These are phyloP conservation scores for Nemopilema nomurai DNA, from an alignment of 30 jellyfish, hydroid and myxozoan species.

Conservation along the genomic window DNA sequence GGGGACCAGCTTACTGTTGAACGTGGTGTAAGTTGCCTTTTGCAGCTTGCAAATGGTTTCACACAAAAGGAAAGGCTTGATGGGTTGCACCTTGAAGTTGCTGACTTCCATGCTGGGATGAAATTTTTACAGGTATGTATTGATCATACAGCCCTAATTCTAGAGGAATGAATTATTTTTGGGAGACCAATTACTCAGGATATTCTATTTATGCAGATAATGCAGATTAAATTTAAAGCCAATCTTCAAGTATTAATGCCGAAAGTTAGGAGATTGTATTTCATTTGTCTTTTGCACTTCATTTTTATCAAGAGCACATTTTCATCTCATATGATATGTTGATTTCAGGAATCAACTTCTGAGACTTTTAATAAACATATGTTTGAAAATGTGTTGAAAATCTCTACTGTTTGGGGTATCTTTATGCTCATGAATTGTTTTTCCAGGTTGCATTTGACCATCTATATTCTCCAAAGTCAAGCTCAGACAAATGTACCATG, in stretches of 20 bases:
- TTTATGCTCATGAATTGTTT: background rate
- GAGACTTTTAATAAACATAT: background rate
- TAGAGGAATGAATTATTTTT: constrained; percentile 8
- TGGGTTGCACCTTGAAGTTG: constrained; percentile 27
- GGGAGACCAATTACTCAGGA: constrained; percentile 2
- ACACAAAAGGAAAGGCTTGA: constrained; percentile 21
- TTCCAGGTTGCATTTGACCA: constrained; percentile 10
- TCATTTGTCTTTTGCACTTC: background rate
- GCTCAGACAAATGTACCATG: constrained; percentile 25
- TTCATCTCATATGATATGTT: background rate
- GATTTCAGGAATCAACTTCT: background rate
- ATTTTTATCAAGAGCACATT: background rate
- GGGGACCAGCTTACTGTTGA: constrained; percentile 40
- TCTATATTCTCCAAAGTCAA: constrained; percentile 9
- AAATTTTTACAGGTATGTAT: constrained; percentile 19
- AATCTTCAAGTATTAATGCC: background rate
- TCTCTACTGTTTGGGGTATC: background rate
- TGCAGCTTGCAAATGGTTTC: constrained; percentile 22
- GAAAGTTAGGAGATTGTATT: background rate
- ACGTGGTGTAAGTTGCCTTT: constrained; percentile 12
- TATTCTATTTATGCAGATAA: constrained; percentile 1
- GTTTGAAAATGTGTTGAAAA: background rate
- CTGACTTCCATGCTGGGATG: constrained; percentile 39
- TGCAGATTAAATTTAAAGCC: background rate
- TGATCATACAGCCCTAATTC: constrained; percentile 1